Evolutionary conservation across 2,797 vertebrate species (phyloP).

Genomic region (Pristis pectinata): DNA sequence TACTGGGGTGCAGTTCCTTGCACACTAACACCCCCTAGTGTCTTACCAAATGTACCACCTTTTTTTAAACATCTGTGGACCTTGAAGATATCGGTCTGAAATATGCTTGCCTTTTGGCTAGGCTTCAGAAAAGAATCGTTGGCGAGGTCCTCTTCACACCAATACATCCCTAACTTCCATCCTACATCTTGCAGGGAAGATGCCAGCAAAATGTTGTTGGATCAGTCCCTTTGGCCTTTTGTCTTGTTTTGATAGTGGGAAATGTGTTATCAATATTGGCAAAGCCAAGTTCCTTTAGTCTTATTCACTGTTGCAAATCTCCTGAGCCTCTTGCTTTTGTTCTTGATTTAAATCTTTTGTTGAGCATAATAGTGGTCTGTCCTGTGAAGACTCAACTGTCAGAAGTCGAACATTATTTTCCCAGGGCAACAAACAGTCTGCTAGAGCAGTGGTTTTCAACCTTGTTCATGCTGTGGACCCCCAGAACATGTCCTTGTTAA

Average conservation of each 20-base stretch:
- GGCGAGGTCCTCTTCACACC: too few species aligned
- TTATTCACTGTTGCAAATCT: not conserved
- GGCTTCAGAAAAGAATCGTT: too few species aligned
- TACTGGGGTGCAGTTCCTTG: not conserved
- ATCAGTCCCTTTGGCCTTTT: not conserved
- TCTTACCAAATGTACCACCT: not conserved
- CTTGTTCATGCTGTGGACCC: too few species aligned
- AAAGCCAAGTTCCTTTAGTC: not conserved
- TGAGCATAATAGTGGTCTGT: not conserved
- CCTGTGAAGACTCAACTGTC: not conserved
- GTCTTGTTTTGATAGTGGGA: not conserved
- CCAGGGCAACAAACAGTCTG: too few species aligned
- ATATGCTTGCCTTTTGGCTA: too few species aligned
- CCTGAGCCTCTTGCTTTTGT: not conserved
- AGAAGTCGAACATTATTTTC: not conserved
- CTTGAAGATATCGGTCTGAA: too few species aligned
- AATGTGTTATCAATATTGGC: not conserved
- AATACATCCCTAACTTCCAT: not conserved
- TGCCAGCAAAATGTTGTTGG: not conserved
- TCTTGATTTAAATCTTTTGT: not conserved
- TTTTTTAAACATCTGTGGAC: too few species aligned
- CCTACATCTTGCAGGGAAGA: not conserved
- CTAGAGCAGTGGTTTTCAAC: too few species aligned
- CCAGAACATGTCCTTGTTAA: too few species aligned
- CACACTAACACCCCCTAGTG: not conserved